Base-by-base conservation (phyloP, 2,888 invertebrate species). In the Phlogophora meticulosa region DNA sequence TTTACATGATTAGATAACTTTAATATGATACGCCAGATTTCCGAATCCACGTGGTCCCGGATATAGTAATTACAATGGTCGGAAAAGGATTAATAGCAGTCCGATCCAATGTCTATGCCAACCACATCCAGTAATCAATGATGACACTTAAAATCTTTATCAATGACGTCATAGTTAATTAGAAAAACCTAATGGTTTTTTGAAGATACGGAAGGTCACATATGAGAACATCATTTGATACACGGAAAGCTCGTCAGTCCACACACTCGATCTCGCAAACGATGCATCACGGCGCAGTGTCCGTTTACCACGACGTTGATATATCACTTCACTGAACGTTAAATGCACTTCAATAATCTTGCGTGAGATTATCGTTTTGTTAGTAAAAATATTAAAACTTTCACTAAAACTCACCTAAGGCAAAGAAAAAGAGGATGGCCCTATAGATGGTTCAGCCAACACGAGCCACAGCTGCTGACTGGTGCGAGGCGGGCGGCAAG, bases 391-490 rank as follows among this genome's bases (percentile, higher is more conserved):
- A 76, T 81, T 81, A 74, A 71, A 81, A 85, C 83, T 83, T 83
- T 87, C 90, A 90, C 91, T 81, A 85, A 84, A 88, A 95, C 95
- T 95, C 94, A 95, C 95, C 95, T 94, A 95, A 89, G 89, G 88
- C 83, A 93, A 91, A 91, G 92, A 93, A 89, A 94, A 93, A 93
- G 93, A 90, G 88, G 94, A 92, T 93, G 94, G 95, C 95, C 94
- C 95, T 94, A 94, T 86, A 87, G 95, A 95, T 95, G 95, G 97
- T 97, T 97, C 97, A 97, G 96, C 96, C 95, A 94, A 94, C 95
- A 94, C 95, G 94, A 95, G 94, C 86, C 94, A 93, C 96, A 94
- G 93, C 91, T 93, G 94, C 95, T 95, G 95, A 95, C 94, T 94
- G 93, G 92, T 85, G 91, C 87, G 87, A 88, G 89, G 92, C 94